Evolutionary conservation across 2,888 invertebrate genomes (phyloP).

Genomic region (Cancer borealis): DNA sequence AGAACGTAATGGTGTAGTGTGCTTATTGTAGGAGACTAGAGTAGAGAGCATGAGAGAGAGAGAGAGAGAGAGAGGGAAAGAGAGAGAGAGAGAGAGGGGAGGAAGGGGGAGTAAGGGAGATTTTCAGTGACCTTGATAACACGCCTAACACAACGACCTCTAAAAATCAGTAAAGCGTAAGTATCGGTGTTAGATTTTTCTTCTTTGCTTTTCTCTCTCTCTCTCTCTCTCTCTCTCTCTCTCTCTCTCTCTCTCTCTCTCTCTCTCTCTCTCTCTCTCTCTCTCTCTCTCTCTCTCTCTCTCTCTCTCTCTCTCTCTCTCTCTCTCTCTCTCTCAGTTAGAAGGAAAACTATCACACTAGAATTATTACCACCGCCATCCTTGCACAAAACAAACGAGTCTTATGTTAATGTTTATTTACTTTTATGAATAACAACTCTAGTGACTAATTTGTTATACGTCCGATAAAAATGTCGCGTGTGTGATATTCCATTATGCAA

Average conservation of each 20-base stretch:
- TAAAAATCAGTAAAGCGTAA: not conserved
- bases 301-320: constrained; percentile 20
- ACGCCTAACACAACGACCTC: not conserved
- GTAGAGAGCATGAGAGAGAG: not conserved
- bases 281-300: not conserved
- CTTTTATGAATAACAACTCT: not conserved
- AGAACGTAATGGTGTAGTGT: not conserved
- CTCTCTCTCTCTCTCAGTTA: not conserved
- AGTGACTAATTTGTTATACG: not conserved
- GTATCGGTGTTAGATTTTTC: not conserved
- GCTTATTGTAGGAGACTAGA: not conserved
- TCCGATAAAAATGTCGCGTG: not conserved
- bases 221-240: constrained; percentile 32
- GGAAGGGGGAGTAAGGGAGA: not conserved
- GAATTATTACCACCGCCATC: not conserved
- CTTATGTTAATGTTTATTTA: not conserved
- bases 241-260: not conserved
- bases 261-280: not conserved
- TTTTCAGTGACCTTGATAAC: not conserved
- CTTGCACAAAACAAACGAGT: not conserved
- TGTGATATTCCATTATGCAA: constrained; percentile 14
- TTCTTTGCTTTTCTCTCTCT: not conserved
- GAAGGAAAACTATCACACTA: not conserved
- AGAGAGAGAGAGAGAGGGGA: not conserved
- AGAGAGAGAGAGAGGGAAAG: not conserved